phyloP scores from a whole-genome alignment of 2,113 vertebrate species.

The Pleuronectes platessa region DNA sequence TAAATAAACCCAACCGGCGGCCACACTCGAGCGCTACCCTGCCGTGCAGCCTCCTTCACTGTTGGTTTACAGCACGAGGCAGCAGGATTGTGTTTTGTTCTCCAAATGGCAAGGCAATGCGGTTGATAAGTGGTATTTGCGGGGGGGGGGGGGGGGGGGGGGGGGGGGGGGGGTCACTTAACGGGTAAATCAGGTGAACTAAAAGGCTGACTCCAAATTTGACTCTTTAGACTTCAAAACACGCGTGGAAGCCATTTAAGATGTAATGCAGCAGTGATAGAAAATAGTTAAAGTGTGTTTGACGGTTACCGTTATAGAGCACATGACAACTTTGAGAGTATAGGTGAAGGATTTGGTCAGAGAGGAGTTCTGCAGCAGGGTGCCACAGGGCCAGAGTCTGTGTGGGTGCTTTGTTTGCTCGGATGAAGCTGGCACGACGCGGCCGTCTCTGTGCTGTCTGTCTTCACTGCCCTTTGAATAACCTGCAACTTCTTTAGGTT shows the following conservation, averaged over 20 bases:
- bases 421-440: conserved; percentile 13
- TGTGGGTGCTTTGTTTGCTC: conserved; percentile 23
- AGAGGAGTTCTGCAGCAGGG: background rate
- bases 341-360: conserved; percentile 1
- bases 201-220: background rate
- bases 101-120: conserved; percentile 17
- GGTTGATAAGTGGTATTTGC: conserved; percentile 9
- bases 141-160: background rate
- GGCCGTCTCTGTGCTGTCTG: conserved; percentile 7
- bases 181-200: background rate
- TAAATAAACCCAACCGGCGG: conserved; percentile 39
- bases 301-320: background rate
- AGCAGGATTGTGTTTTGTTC: conserved; percentile 20
- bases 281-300: background rate
- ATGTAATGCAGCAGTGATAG: too few species aligned
- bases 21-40: conserved; percentile 24
- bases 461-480: background rate
- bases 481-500: background rate
- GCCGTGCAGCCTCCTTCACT: conserved; percentile 11
- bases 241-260: too few species aligned
- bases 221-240: too few species aligned
- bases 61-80: background rate
- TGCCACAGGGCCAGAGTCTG: background rate
- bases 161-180: background rate
- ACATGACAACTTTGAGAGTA: background rate